These are phyloP conservation scores for Allygus modestus DNA, from an alignment of 2,888 invertebrate species.

Conservation along the genomic window DNA sequence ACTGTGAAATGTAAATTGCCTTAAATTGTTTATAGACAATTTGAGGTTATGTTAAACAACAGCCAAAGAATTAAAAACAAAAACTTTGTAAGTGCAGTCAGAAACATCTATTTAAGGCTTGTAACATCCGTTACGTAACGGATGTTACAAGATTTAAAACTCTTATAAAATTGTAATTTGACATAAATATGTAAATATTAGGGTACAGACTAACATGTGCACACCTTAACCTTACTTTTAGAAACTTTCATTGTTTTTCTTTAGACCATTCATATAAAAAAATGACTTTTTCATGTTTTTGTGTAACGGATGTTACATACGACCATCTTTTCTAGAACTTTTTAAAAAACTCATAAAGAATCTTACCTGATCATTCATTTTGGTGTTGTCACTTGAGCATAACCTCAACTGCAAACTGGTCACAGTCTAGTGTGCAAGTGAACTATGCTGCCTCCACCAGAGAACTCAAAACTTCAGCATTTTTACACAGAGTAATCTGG, in stretches of 20 bases:
- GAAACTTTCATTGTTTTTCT: slow-evolving; percentile 41
- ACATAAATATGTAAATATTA: slow-evolving; percentile 38
- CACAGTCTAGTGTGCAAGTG: too few species aligned
- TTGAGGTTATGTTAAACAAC: too few species aligned
- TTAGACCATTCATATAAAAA: slow-evolving; percentile 30
- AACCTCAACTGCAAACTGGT: slow-evolving; percentile 2
- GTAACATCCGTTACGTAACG: too few species aligned
- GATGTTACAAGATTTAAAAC: slow-evolving; percentile 42
- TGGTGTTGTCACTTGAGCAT: slow-evolving; percentile 38
- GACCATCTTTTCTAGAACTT: slow-evolving; percentile 31
- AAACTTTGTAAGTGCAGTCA: not conserved
- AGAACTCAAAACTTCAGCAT: too few species aligned
- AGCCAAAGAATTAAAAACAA: not conserved
- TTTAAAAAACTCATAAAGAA: slow-evolving; percentile 24
- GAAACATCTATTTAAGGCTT: not conserved
- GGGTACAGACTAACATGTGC: slow-evolving; percentile 23
- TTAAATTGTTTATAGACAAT: not conserved
- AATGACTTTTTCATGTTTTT: slow-evolving; percentile 39
- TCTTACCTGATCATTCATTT: slow-evolving; percentile 45
- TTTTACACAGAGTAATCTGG: too few species aligned
- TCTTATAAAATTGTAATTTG: slow-evolving; percentile 32
- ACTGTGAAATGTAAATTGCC: not conserved
- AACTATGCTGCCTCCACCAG: too few species aligned
- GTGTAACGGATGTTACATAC: slow-evolving; percentile 45
- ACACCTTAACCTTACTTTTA: slow-evolving; percentile 34